phyloP scores from a whole-genome alignment of 1,140 invertebrate species.

The Tenebrio molitor region DNA sequence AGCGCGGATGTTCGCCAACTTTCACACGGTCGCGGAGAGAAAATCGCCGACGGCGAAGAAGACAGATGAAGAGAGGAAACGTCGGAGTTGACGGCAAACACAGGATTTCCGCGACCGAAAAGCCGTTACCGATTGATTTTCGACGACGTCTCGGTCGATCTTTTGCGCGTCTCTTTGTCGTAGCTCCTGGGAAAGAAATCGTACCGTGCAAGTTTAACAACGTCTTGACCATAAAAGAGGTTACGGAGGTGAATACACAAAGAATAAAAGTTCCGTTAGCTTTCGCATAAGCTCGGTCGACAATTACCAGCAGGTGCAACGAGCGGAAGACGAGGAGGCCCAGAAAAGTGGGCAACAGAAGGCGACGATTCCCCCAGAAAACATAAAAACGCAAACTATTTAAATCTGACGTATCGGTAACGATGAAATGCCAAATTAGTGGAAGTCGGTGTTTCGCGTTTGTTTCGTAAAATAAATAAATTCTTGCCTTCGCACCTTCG shows the following conservation, averaged over 20 bases:
- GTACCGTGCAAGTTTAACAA: constrained; percentile 10
- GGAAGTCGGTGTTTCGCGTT: too few relatives aligned
- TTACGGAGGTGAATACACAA: constrained; percentile 30
- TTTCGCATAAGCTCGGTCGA: constrained; percentile 5
- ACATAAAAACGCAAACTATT: too few relatives aligned
- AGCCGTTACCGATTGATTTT: constrained; percentile 22
- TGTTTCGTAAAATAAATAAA: too few relatives aligned
- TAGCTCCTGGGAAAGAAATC: constrained; percentile 9
- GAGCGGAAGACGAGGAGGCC: background rate
- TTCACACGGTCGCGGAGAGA: too few relatives aligned
- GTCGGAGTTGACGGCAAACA: background rate
- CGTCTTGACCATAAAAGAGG: constrained; percentile 33
- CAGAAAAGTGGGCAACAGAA: background rate
- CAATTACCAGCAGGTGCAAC: constrained; percentile 22
- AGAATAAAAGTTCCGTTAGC: constrained; percentile 28
- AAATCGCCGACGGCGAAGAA: background rate
- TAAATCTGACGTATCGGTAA: too few relatives aligned
- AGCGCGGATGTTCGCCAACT: too few relatives aligned
- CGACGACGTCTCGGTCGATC: background rate
- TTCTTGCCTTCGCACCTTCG: too few relatives aligned
- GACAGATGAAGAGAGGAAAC: background rate
- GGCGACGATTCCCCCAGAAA: too few relatives aligned
- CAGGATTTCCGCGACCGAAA: constrained; percentile 15
- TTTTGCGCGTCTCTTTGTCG: too few relatives aligned
- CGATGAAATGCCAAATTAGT: too few relatives aligned